A percentile compares a stretch with the other conserved stretches of the same genome.
Evolutionary conservation across 1,140 invertebrate species (phyloP).

Genomic region (Antheraea pernyi): DNA sequence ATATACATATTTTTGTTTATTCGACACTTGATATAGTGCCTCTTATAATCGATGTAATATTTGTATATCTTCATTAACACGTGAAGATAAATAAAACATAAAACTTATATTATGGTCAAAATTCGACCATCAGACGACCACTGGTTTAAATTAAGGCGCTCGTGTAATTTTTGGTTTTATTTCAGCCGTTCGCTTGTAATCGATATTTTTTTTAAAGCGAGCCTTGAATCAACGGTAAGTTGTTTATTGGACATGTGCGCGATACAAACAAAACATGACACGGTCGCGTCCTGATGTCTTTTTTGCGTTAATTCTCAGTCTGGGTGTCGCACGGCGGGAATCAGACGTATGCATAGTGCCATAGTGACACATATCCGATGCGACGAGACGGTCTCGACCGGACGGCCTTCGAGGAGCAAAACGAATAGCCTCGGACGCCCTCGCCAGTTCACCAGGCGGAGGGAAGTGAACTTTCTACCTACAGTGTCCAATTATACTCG

Average conservation of each 20-base stretch:
- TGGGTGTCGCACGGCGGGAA: conserved; percentile 53
- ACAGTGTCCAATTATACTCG: conserved; percentile 23
- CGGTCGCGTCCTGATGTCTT: conserved; percentile 29
- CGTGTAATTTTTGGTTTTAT: background rate
- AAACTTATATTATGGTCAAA: no score
- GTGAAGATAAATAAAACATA: no score
- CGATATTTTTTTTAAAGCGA: background rate
- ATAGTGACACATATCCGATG: conserved; percentile 74
- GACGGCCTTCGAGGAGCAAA: conserved; percentile 68
- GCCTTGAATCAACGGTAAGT: background rate
- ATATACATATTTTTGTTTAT: no score
- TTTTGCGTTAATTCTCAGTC: conserved; percentile 51
- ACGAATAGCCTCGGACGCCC: conserved; percentile 41
- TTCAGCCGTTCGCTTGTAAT: background rate
- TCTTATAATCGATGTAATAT: no score
- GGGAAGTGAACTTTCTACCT: conserved; percentile 35
- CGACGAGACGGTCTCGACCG: conserved; percentile 54
- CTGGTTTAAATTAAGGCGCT: background rate
- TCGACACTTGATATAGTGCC: no score
- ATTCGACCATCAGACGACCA: no score
- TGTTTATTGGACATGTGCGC: conserved; percentile 18
- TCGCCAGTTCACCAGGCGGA: conserved; percentile 33
- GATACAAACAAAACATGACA: conserved; percentile 26
- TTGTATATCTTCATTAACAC: no score
- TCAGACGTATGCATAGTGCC: conserved; percentile 58